Percentiles rank a stretch among this genome's conserved stretches.
phyloP scores from a whole-genome alignment of 2,888 invertebrate species.

The Oscheius onirici region DNA sequence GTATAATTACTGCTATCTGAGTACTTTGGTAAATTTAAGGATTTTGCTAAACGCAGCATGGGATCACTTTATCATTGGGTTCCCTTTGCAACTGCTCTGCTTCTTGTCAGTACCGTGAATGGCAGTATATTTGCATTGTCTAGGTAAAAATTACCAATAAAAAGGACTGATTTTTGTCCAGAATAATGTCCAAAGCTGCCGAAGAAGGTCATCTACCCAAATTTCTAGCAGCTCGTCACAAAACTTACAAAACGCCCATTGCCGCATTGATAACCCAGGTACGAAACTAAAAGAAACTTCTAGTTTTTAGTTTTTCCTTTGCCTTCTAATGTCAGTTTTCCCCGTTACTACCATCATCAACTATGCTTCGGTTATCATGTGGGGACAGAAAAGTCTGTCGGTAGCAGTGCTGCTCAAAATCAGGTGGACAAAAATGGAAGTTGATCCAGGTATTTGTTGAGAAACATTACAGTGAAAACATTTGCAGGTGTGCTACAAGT shows the following conservation, averaged over 20 bases:
- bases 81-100: constrained; percentile 25
- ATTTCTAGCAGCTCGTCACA: constrained; percentile 23
- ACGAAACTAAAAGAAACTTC: background rate
- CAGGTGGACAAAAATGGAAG: constrained; percentile 45
- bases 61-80: background rate
- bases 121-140: constrained; percentile 26
- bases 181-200: constrained; percentile 24
- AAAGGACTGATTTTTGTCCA: background rate
- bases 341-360: constrained; percentile 53
- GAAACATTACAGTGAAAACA: too few species aligned
- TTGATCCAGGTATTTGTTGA: constrained; percentile 29
- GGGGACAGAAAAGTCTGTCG: constrained; percentile 48
- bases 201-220: constrained; percentile 29
- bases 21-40: background rate
- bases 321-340: constrained; percentile 38
- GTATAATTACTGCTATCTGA: background rate
- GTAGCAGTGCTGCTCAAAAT: constrained; percentile 55
- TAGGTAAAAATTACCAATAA: background rate
- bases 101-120: constrained; percentile 25
- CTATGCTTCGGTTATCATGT: constrained; percentile 58
- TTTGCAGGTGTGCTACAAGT: constrained; percentile 9
- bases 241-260: constrained; percentile 8
- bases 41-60: constrained; percentile 20
- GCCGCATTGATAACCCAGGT: constrained; percentile 28
- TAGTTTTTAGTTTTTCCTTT: background rate